Base-by-base conservation (phyloP, 2,797 vertebrate species). In the Kryptolebias ocellatus region DNA sequence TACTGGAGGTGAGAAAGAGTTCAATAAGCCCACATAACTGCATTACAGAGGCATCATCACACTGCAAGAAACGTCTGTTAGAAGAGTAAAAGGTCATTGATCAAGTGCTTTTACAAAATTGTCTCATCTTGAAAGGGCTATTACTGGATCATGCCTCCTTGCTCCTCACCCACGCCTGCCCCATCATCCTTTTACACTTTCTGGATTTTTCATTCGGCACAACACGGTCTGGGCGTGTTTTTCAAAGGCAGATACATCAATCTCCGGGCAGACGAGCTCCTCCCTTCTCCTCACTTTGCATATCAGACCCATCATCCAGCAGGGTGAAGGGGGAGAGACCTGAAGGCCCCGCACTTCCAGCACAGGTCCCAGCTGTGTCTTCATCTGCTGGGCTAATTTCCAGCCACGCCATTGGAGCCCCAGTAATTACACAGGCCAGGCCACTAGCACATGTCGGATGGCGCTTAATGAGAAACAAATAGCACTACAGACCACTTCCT, bases 1-100 rank as follows among this genome's bases (percentile, higher is more conserved):
- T 98, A 99, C 92, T 99, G 98, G 98, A 98, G 97, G 98, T 99
- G 88, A 95, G 95, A 69, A 2, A 52, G 20, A 31, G 65, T 78
- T 57, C 46, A 62, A 0, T 42, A 59, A n/a, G 11, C 31, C 31
- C 12, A 12, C 37, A 37, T 44, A 27, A 44, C 18, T 31, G 45
- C 42, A 52, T 56, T 70, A 18, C 37, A 44, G 8, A 55, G 28
- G 53, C 31, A 10, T 46, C 17, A 12, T 57, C 61, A 27, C 15
- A 42, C 42, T 49, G 58, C 27, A 54, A 15, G 50, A 69, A 62
- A 60, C 12, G 27, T 55, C 56, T 53, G 29, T 44, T 62, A 54
- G 27, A 52, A 15, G 12, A 17, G 15, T 29, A n/a, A 64, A 59
- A 70, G 46, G 47, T 34, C 44, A n/a, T 62, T 62, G 31, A 45